A percentile compares a stretch with the other conserved stretches of the same genome.
Evolutionary conservation across 2,113 vertebrate species (phyloP).

Genomic region (Pipa parva): DNA sequence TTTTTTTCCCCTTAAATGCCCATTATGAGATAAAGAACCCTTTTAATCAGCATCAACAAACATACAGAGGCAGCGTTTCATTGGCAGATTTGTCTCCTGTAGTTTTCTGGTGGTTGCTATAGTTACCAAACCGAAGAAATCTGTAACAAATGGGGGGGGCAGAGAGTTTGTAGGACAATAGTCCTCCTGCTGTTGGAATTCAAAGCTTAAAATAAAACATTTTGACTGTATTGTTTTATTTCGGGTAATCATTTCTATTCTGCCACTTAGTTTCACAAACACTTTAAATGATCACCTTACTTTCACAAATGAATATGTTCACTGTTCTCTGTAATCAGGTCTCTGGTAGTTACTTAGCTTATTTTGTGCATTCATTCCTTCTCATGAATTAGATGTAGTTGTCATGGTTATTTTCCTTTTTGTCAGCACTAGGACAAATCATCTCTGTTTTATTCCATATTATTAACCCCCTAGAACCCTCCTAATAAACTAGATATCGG

Average conservation of each 20-base stretch:
- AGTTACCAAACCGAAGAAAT: constrained; percentile 22
- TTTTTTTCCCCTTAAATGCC: not conserved
- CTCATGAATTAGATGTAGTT: constrained; percentile 34
- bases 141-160: constrained; percentile 22
- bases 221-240: constrained; percentile 32
- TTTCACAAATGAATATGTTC: constrained; percentile 17
- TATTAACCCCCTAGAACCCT: constrained; percentile 2
- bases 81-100: constrained; percentile 19
- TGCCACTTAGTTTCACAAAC: constrained; percentile 17
- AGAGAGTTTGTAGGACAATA: constrained; percentile 35
- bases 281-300: constrained; percentile 31
- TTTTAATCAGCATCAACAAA: constrained; percentile 28
- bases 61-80: constrained; percentile 24
- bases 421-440: constrained; percentile 12
- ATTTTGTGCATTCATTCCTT: constrained; percentile 32
- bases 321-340: constrained; percentile 16
- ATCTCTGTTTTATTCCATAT: constrained; percentile 17
- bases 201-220: constrained; percentile 37
- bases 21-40: constrained; percentile 12
- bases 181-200: constrained; percentile 35
- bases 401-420: constrained; percentile 38
- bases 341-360: constrained; percentile 26
- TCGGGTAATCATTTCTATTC: constrained; percentile 27
- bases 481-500: not conserved
- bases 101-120: constrained; percentile 33